phyloP scores from a whole-genome alignment of 2,113 vertebrate species.

The Psammodynastes pulverulentus region DNA sequence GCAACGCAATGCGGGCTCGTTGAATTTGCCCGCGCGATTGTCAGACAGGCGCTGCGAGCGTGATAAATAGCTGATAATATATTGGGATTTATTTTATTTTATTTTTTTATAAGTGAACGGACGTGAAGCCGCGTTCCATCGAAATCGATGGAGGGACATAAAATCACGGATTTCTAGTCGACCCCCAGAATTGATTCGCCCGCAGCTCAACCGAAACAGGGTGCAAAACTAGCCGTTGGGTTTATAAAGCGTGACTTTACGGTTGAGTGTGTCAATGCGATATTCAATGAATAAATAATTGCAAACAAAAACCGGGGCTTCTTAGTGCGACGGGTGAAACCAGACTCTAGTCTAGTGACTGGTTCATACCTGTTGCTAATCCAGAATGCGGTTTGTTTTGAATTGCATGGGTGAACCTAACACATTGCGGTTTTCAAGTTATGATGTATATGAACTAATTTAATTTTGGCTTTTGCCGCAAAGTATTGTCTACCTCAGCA shows the following conservation, averaged over 20 bases:
- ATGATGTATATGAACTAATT: background rate
- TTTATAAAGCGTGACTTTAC: background rate
- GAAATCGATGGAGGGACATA: background rate
- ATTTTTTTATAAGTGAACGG: background rate
- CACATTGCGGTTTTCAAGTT: background rate
- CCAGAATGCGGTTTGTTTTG: background rate
- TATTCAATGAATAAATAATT: background rate
- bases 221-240: background rate
- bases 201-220: background rate
- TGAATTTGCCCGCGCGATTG: background rate
- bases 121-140: background rate
- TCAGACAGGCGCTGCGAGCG: background rate
- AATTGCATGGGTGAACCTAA: background rate
- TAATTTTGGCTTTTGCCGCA: background rate
- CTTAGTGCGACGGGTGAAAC: background rate
- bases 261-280: background rate
- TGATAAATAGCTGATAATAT: too few species aligned
- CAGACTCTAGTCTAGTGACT: background rate
- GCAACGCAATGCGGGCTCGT: background rate
- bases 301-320: background rate
- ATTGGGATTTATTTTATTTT: background rate
- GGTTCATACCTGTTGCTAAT: background rate
- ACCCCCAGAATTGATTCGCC: background rate
- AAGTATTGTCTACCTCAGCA: background rate
- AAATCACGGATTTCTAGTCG: background rate